Percentiles rank a stretch among this genome's conserved stretches.
Evolutionary conservation across 2,797 vertebrate genomes (phyloP).

Genomic region (Emys orbicularis): DNA sequence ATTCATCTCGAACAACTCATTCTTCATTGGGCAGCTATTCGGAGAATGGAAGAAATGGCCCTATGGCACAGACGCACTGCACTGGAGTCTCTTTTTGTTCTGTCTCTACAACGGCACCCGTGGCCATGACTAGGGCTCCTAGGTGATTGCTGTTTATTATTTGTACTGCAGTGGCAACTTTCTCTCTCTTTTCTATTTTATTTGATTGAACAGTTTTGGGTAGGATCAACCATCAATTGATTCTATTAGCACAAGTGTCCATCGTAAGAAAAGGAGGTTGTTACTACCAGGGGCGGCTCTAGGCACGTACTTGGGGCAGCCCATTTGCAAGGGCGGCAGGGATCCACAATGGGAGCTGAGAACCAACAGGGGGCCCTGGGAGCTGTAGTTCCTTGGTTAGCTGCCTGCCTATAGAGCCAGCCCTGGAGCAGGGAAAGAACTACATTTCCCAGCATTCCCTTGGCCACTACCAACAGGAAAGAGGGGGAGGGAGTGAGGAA

Average conservation of each 20-base stretch:
- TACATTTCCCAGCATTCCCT: too few species aligned
- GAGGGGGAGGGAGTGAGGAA: too few species aligned
- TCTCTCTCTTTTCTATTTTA: background rate
- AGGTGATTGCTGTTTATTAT: background rate
- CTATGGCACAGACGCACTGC: background rate
- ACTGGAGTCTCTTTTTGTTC: fast-evolving
- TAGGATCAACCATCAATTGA: background rate
- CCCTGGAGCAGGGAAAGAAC: too few species aligned
- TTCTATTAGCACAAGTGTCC: background rate
- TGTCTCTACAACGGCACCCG: background rate
- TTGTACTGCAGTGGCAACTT: too few species aligned
- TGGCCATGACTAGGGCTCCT: background rate
- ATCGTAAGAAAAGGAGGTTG: background rate
- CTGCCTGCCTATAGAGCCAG: too few species aligned
- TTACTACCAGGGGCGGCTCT: background rate
- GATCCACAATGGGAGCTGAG: too few species aligned
- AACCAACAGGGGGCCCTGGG: too few species aligned
- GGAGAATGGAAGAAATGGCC: background rate
- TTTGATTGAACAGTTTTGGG: background rate
- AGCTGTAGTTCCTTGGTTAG: too few species aligned
- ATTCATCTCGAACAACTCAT: background rate
- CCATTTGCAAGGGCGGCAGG: too few species aligned
- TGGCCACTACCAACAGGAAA: too few species aligned
- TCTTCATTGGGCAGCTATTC: background rate
- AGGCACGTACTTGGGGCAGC: too few species aligned